Conservation (phyloP, 2,888 invertebrate species). For the Ophion costatus region DNA sequence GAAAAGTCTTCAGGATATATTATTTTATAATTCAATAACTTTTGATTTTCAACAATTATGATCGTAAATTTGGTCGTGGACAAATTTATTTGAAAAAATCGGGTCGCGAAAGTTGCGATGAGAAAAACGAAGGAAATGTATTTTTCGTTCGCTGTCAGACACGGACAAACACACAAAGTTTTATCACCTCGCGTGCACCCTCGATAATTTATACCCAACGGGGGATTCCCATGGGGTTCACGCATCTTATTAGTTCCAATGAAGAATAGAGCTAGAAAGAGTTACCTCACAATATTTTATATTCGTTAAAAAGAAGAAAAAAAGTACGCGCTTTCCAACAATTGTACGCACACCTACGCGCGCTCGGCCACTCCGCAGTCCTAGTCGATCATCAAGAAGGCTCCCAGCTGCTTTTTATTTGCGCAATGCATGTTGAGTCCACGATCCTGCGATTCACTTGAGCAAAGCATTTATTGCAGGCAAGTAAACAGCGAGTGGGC, state of each 20-base stretch:
- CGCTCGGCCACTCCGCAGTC: slow-evolving; percentile 23
- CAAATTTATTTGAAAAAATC: background rate
- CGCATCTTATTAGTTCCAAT: slow-evolving; percentile 12
- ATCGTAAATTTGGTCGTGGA: background rate
- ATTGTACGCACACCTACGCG: slow-evolving; percentile 25
- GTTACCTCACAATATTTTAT: slow-evolving; percentile 9
- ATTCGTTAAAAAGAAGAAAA: slow-evolving; percentile 33
- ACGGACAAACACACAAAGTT: background rate
- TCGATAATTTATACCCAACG: slow-evolving; percentile 25
- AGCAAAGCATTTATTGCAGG: slow-evolving; percentile 61
- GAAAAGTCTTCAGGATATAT: too few relatives aligned
- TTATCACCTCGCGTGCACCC: background rate
- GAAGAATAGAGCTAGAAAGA: slow-evolving; percentile 13
- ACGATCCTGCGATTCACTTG: slow-evolving; percentile 32
- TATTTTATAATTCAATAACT: too few relatives aligned
- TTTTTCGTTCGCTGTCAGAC: background rate
- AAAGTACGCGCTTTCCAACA: slow-evolving; percentile 55
- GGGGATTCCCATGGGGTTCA: slow-evolving; percentile 21
- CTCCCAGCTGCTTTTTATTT: slow-evolving; percentile 40
- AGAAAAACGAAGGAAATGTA: background rate
- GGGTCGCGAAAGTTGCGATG: background rate
- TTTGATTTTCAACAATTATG: background rate
- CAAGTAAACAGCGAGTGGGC: slow-evolving; percentile 45
- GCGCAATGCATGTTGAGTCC: slow-evolving; percentile 60
- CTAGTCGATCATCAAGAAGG: slow-evolving; percentile 48